Evolutionary conservation across 1,140 invertebrate genomes (phyloP), one percentile per base, ranked within the genome.

Genomic region (Psix sp.): DNA sequence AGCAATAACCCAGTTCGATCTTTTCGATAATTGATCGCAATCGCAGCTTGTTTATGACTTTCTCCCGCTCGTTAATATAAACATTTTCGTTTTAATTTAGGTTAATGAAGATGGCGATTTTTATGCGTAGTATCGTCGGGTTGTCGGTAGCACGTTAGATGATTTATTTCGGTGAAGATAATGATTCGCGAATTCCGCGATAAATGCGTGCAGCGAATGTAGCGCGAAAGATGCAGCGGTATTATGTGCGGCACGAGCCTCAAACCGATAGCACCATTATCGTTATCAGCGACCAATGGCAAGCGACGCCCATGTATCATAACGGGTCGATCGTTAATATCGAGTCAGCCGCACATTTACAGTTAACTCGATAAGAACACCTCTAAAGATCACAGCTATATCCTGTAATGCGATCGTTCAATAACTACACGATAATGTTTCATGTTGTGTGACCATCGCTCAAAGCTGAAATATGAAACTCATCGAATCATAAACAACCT

Each of bases 401-500:
- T 54, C 49, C 60, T 65, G 60, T 65, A 65, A 65, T 21, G 60
- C 24, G 60, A 65, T 65, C 39, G 49, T 65, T 65, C 60, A 65
- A 65, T 54, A n/a, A 54, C 21, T 16, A 54, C 49, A 54, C 49
- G 48, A 65, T 65, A 54, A 65, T 54, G 60, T 54, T 65, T 65
- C 40, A 54, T 45, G 60, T 46, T 46, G 20, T 46, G 39, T 31
- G 60, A 65, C 31, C 49, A 65, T 65, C 48, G 13, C 11, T 65
- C 60, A 65, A 54, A 46, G 40, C 5, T 63, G 59, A 63, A 63
- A 63, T 13, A 33, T 26, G 48, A 51, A 21, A 62, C 45, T 33
- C 15, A 1, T 11, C 24, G 13, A 36, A 13, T 21, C 29, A 29
- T 9, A 29, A 7, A 21, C 20, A 9, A 29, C 29, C 13, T 5